Percentiles rank a stretch among this genome's conserved stretches.
phyloP scores from a whole-genome alignment of 1,140 invertebrate genomes.

The Drosophila azteca region DNA sequence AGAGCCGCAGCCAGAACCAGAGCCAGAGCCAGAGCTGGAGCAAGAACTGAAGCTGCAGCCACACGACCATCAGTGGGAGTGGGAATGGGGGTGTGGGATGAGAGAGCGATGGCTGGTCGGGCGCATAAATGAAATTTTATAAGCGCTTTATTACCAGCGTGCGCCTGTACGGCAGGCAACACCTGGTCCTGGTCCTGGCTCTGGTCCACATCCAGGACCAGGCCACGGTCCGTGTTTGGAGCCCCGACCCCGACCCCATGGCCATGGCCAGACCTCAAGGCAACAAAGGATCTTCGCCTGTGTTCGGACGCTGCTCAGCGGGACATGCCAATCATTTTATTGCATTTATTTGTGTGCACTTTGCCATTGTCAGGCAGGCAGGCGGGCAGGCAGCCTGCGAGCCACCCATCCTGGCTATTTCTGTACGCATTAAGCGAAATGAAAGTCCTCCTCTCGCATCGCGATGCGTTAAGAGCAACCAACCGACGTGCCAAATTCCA shows the following conservation, averaged over 20 bases:
- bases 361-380: slow-evolving; percentile 65
- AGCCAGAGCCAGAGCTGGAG: no score
- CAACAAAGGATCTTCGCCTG: slow-evolving; percentile 40
- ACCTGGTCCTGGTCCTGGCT: slow-evolving; percentile 47
- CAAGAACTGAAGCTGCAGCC: not conserved
- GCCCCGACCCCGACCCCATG: not conserved
- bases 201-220: not conserved
- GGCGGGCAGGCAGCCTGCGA: not conserved
- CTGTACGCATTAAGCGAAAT: slow-evolving; percentile 76
- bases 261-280: slow-evolving; percentile 5
- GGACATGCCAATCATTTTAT: slow-evolving; percentile 80
- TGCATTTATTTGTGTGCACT: slow-evolving; percentile 81
- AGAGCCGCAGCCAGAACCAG: slow-evolving; percentile 6
- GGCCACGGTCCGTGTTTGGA: not conserved
- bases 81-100: no score
- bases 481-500: slow-evolving; percentile 78
- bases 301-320: slow-evolving; percentile 33
- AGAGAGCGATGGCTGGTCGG: slow-evolving; percentile 18
- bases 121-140: slow-evolving; percentile 79
- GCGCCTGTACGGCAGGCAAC: slow-evolving; percentile 29
- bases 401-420: slow-evolving; percentile 9
- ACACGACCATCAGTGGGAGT: not conserved
- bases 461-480: slow-evolving; percentile 68
- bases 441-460: slow-evolving; percentile 65
- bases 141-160: slow-evolving; percentile 75